Conservation (phyloP, 2,113 vertebrate species). For the Phyllostomus hastatus region DNA sequence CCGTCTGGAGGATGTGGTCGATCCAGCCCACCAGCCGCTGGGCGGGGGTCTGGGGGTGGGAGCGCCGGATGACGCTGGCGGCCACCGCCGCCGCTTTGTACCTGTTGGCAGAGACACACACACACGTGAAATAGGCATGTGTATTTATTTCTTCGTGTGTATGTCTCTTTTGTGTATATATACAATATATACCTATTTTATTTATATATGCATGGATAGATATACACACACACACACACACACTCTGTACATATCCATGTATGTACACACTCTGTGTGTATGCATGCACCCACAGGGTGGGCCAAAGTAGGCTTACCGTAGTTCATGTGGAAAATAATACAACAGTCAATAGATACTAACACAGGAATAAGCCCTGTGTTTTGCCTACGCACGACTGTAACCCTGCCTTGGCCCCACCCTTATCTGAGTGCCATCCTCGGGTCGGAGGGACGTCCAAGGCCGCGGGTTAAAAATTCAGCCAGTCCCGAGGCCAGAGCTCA, state of each 20-base stretch:
- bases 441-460: background rate
- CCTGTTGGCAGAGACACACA: conserved; percentile 51
- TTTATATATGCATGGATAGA: background rate
- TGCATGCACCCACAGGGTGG: no score
- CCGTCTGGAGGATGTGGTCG: conserved; percentile 78
- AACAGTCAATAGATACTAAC: no score
- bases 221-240: background rate
- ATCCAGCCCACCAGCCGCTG: conserved; percentile 79
- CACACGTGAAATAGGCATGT: background rate
- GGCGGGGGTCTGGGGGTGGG: conserved; percentile 75
- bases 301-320: no score
- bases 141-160: background rate
- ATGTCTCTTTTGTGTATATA: background rate
- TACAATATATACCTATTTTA: background rate
- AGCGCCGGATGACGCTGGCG: conserved; percentile 74
- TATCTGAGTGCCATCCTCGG: no score
- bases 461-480: background rate
- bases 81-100: conserved; percentile 79
- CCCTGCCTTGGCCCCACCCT: no score
- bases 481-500: background rate
- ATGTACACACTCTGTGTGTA: no score
- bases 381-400: no score
- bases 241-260: background rate
- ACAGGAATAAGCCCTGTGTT: no score
- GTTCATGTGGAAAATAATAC: no score